phyloP scores from a whole-genome alignment of 53 echinoderm and acorn worm genomes.

The Crossaster papposus region DNA sequence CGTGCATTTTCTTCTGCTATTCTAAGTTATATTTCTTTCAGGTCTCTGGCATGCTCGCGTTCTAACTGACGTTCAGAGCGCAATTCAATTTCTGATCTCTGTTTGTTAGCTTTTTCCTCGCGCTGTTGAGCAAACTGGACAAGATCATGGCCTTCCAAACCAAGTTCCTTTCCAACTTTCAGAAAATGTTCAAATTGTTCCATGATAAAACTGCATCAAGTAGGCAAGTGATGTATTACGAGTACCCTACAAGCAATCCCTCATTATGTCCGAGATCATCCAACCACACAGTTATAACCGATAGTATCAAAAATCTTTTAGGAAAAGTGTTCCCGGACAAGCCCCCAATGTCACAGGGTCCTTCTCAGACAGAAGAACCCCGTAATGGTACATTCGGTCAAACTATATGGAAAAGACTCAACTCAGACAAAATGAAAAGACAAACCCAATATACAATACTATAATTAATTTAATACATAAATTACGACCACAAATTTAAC shows the following conservation, averaged over 20 bases:
- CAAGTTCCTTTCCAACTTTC: not conserved
- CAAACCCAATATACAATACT: no score
- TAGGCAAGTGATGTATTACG: no score
- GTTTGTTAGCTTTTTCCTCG: no score
- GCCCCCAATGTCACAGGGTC: slow-evolving; percentile 17
- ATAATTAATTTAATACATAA: no score
- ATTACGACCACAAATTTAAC: no score
- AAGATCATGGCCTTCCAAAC: not conserved
- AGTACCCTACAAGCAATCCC: not conserved
- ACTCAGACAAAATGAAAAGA: no score
- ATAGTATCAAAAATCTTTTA: not conserved
- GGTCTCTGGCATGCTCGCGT: not conserved
- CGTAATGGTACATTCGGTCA: no score
- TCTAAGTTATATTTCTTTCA: not conserved
- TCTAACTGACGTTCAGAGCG: not conserved
- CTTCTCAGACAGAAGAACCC: no score
- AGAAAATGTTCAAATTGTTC: not conserved
- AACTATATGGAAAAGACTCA: no score
- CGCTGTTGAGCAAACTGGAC: not conserved
- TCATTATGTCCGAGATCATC: not conserved
- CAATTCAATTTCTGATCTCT: not conserved
- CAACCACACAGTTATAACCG: not conserved
- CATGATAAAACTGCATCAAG: not conserved
- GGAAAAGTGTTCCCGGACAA: not conserved
- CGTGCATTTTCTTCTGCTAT: not conserved